Evolutionary conservation across 2,797 vertebrate genomes (phyloP), one percentile per base, ranked within the genome.

Genomic region (Pogonophryne albipinna): DNA sequence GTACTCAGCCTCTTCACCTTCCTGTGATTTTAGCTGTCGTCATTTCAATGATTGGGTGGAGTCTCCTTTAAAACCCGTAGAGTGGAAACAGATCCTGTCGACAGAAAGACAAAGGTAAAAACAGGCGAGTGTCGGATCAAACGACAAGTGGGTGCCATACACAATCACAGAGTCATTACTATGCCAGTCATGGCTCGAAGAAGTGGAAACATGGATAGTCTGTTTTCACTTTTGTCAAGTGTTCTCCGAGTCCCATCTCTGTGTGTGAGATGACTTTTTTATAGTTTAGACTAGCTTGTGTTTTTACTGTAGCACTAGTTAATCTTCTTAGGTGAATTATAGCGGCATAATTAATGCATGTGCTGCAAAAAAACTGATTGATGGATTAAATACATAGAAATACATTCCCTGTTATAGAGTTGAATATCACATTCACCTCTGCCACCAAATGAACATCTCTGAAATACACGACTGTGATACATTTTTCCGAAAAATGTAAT

Each of bases 401-500:
- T 10, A 2, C 3, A 27, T 13, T 27, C 3, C 41, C 41, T 13
- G 0, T 51, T 71, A 38, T 38, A 38, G 59, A 20, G 27, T 51
- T 47, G n/a, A 78, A 52, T 53, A 20, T 67, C 50, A 58, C 51
- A 60, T 58, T 90, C 59, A 65, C 44, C 56, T 76, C 59, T 53
- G 59, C 57, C 19, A n/a, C 57, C 57, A 69, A 62, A 56, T 69
- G 41, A 69, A 76, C 67, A 83, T 66, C 49, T 10, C 45, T 50
- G 49, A 86, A 77, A 79, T 71, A 67, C 80, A 79, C 46, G 27
- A 74, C 67, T 44, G 46, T 62, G 76, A 78, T 66, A 66, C 63
- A 34, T 73, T 85, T 87, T 68, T 69, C 63, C 66, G 34, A 61
- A 87, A 86, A 87, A 70, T 86, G 8, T 88, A 5, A 77, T 84